phyloP scores from a whole-genome alignment of 2,888 invertebrate genomes.

The Dromius quadrimaculatus region DNA sequence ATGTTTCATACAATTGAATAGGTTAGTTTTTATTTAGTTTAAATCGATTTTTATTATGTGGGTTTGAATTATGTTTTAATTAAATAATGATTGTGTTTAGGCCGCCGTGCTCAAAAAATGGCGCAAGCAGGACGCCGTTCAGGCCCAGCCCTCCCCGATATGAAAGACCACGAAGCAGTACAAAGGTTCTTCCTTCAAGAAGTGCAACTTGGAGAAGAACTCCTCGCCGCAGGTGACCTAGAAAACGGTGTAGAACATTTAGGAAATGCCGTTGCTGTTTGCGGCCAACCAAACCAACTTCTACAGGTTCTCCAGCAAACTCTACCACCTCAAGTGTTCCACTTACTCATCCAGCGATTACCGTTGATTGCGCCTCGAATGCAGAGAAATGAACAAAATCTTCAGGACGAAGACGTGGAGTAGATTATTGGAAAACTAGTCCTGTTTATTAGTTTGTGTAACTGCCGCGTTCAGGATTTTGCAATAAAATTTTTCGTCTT shows the following conservation, averaged over 20 bases:
- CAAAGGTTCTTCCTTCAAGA: constrained; percentile 80
- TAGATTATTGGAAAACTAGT: constrained; percentile 40
- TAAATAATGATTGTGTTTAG: constrained; percentile 62
- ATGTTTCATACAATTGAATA: too few relatives aligned
- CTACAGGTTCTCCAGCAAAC: constrained; percentile 92
- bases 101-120: constrained; percentile 73
- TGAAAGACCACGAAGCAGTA: constrained; percentile 93
- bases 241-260: constrained; percentile 96
- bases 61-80: constrained; percentile 1
- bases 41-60: background rate
- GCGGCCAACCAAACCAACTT: constrained; percentile 93
- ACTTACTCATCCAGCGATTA: constrained; percentile 85
- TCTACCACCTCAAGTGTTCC: constrained; percentile 94
- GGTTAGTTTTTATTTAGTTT: too few relatives aligned
- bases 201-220: constrained; percentile 94
- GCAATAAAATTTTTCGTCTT: constrained; percentile 50
- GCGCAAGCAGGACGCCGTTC: constrained; percentile 65
- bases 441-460: constrained; percentile 48
- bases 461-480: constrained; percentile 41
- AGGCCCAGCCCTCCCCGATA: constrained; percentile 80
- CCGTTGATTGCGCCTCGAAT: constrained; percentile 72
- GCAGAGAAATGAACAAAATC: constrained; percentile 21
- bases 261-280: constrained; percentile 96
- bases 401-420: constrained; percentile 49
- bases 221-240: constrained; percentile 86